Base-by-base conservation (phyloP, 2,888 invertebrate genomes). In the Sepiola atlantica region DNA sequence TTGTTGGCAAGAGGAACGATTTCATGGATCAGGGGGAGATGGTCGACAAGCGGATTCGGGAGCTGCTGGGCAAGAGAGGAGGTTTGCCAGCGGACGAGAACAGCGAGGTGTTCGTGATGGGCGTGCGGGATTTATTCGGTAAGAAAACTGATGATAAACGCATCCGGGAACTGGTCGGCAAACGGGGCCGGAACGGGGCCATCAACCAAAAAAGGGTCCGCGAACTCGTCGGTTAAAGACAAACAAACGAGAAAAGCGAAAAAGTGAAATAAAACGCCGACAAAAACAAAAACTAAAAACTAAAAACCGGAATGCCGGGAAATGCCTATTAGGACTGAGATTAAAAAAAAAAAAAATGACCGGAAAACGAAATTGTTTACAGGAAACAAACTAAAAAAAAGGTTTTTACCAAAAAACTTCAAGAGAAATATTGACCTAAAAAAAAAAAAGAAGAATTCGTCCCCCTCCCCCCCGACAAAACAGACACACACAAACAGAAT, bases 111-210 rank as follows among this genome's bases (percentile, higher is more conserved):
- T n/a, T 28, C 32, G 92, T 55, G 54, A 92, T 55, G 45, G 55
- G 92, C 0, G 54, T 92, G 21, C 92, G 54, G 18, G 92, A 92
- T 54, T 92, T 92, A 45, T 16, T 92, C 18, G 92, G 92, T 18
- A 92, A 92, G 54, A 45, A 54, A 8, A 14, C 45, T 12, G 35
- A n/a, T 0, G 92, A 92, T n/a, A 92, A 92, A 45, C 45, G 92
- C 18, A 92, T 92, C 55, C 20, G 92, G 32, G 92, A 92, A 92
- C 55, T 92, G 45, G 45, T 92, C 6, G 92, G 92, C 14, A 92
- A 92, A 28, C 54, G 92, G 24, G 28, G 21, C 28, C 45, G n/a
- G n/a, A 55, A 92, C 21, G 18, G 12, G 0, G 92, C 18, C 10
- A 8, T 92, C n/a, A 55, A 92, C 92, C 45, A 45, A 45, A 92